Evolutionary conservation across 2,888 invertebrate genomes (phyloP).

Genomic region (Embidobia sp.): DNA sequence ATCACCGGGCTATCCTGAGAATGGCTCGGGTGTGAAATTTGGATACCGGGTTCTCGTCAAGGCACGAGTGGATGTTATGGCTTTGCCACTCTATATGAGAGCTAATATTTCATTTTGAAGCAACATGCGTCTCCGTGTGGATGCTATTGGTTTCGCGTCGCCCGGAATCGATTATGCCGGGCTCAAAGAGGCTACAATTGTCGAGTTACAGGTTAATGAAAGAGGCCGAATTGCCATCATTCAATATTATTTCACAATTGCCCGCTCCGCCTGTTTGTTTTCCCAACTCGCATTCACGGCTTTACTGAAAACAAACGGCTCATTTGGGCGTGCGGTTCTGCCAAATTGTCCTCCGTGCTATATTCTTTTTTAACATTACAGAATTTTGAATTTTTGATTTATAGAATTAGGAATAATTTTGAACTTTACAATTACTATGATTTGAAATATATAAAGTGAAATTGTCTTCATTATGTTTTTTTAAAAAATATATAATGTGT

Average conservation of each 20-base stretch:
- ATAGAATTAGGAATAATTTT: no score
- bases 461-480: no score
- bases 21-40: slow-evolving; percentile 65
- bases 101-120: slow-evolving; percentile 71
- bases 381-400: no score
- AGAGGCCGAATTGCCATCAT: slow-evolving; percentile 13
- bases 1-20: slow-evolving; percentile 62
- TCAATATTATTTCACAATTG: slow-evolving; percentile 27
- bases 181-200: slow-evolving; percentile 46
- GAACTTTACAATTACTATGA: no score
- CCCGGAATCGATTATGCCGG: slow-evolving; percentile 36
- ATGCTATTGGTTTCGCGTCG: slow-evolving; percentile 36
- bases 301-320: no score
- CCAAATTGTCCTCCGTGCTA: no score
- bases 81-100: slow-evolving; percentile 43
- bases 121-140: slow-evolving; percentile 41
- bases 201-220: slow-evolving; percentile 31
- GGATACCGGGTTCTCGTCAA: slow-evolving; percentile 27
- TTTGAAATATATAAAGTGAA: no score
- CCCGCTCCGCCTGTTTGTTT: neutral
- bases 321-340: no score
- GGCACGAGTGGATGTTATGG: slow-evolving; percentile 43
- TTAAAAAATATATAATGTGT: no score
- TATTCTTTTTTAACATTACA: no score
- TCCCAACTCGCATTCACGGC: no score